Base-by-base conservation (phyloP, 2,113 vertebrate genomes). In the Brachionichthys hirsutus region DNA sequence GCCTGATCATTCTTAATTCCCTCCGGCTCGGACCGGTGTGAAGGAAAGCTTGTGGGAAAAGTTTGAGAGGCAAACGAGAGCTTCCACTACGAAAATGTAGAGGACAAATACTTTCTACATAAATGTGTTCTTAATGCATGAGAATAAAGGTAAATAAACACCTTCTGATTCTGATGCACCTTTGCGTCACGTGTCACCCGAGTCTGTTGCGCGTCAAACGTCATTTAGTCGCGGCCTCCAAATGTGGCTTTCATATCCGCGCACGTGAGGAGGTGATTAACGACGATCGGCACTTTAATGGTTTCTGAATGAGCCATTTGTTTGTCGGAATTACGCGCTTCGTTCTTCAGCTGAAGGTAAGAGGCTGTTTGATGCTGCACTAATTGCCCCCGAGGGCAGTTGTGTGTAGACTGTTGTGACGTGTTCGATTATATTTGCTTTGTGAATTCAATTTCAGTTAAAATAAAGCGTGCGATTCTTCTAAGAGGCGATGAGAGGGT, bases 1-100 rank as follows among this genome's bases (percentile, higher is more conserved):
- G 83, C 30, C 72, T 82, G 77, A 80, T 87, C 68, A 82, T 50
- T 85, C 82, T 19, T 83, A 82, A 85, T 85, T 80, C 80, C 51
- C 61, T 58, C 38, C 81, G 75, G 64, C 62, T 80, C 73, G 55
- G 65, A 74, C 70, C 60, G 68, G 75, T 68, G 82, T 77, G 73
- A 53, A 43, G 47, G 14, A 44, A 50, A 16, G 47, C 68, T 55
- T 49, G 53, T 36, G n/a, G 42, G 2, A 49, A 10, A 16, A n/a
- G 57, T 49, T 49, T 49, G 34, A 49, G n/a, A 12, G 17, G 10
- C 17, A 14, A 55, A 63, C 2, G 17, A 22, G 10, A 34, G 11
- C 6, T 30, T 54, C 46, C 13, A 60, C 1, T 45, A 44, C 36
- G 10, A 49, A 49, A 46, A 16, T 46, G 35, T 12, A 24, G 19